Evolutionary conservation across 2,113 vertebrate genomes (phyloP), one percentile per base, ranked within the genome.

Genomic region (Pachycephala philippinensis): DNA sequence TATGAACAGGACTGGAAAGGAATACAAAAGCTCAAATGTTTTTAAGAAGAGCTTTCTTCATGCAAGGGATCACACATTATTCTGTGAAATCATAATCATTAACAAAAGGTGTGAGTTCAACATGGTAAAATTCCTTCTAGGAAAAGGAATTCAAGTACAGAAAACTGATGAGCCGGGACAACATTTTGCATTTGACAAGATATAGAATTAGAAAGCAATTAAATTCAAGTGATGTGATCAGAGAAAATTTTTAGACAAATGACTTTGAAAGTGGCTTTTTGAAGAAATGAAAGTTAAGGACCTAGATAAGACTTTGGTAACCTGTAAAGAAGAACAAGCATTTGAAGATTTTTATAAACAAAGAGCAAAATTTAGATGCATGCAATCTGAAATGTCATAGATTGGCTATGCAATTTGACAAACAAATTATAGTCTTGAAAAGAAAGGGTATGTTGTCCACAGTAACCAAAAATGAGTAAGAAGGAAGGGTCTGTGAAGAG

Each of bases 271-370:
- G 65, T 30, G 64, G 23, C 4, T 82, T 91, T 93, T 35, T 31
- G 19, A 87, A 87, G 50, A 59, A 78, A 84, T 39, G 78, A 9
- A 81, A 88, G 22, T 64, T 59, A 95, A 89, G 56, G n/a, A 77
- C 39, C 59, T 81, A 91, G 50, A 45, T 37, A 87, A 78, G 33
- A 53, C 30, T 75, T 64, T 84, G 77, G 47, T 63, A 84, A 94
- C 87, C 92, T 96, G 87, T 53, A 87, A 96, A 76, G 76, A 93
- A 85, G 50, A 88, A 92, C 31, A 83, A 92, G 44, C 42, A 90
- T 81, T 80, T 84, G 71, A 84, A 87, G 47, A 42, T 22, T 90
- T 85, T 92, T 75, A 61, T 35, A 89, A 74, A 84, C n/a, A 89
- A 87, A 81, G 47, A 82, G 64, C 18, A 50, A 94, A 64, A 9